A percentile compares a stretch with the other conserved stretches of the same genome.
phyloP scores from a whole-genome alignment of 2,113 vertebrate species.

The Camelus bactrianus region DNA sequence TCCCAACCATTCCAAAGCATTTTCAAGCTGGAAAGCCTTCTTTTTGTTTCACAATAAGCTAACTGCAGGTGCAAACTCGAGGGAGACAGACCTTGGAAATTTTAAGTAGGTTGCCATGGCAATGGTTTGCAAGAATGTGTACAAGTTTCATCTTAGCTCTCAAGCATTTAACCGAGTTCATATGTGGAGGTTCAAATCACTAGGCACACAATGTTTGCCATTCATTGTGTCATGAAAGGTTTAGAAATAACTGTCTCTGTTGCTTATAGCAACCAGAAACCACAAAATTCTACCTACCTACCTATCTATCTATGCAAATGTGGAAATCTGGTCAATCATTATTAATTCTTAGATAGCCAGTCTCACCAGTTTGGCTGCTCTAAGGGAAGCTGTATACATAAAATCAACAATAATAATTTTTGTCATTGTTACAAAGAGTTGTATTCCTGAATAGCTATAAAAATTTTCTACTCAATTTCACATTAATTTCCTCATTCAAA shows the following conservation, averaged over 20 bases:
- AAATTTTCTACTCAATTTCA: conserved; percentile 67
- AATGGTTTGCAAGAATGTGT: conserved; percentile 84
- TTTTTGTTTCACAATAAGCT: conserved; percentile 82
- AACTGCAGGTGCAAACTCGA: conserved; percentile 84
- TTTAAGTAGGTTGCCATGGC: conserved; percentile 86
- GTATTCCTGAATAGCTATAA: not conserved
- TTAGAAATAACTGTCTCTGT: conserved; percentile 77
- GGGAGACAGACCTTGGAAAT: conserved; percentile 83
- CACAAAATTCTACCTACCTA: conserved; percentile 38
- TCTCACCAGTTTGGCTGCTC: conserved; percentile 43
- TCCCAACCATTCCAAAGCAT: conserved; percentile 64
- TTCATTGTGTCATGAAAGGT: conserved; percentile 69
- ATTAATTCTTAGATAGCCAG: conserved; percentile 21
- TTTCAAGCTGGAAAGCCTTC: conserved; percentile 77
- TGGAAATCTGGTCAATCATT: conserved; percentile 1
- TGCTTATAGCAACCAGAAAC: conserved; percentile 69
- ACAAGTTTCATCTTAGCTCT: conserved; percentile 73
- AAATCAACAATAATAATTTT: conserved; percentile 68
- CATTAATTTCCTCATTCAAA: conserved; percentile 73
- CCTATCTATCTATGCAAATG: not conserved
- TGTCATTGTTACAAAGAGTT: conserved; percentile 42
- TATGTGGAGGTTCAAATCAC: conserved; percentile 70
- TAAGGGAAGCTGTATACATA: conserved; percentile 54
- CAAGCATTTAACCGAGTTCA: conserved; percentile 74
- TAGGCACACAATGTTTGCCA: conserved; percentile 76